Conservation (phyloP, 2,797 vertebrate species). For the Gymnoscopelus braueri region DNA sequence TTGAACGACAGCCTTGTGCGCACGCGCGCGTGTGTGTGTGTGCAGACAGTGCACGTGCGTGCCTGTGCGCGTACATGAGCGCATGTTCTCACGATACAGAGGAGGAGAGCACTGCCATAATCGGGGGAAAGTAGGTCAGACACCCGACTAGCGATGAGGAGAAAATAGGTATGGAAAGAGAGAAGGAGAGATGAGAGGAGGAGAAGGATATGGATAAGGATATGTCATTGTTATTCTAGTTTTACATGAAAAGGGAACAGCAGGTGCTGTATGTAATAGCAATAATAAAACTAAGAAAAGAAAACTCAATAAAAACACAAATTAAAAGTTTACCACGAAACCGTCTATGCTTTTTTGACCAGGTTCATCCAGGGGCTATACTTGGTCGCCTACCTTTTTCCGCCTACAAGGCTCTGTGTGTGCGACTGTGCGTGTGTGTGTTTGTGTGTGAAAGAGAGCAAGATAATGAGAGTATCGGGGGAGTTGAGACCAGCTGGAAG, state of each 20-base stretch:
- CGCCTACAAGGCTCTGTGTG: no score
- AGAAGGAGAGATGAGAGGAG: slow-evolving; percentile 39
- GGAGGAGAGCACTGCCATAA: slow-evolving; percentile 76
- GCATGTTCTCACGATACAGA: slow-evolving; percentile 60
- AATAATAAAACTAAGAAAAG: background rate
- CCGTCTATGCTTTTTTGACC: no score
- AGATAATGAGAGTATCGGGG: slow-evolving; percentile 1
- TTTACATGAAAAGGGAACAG: background rate
- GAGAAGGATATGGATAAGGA: background rate
- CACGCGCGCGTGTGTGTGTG: no score
- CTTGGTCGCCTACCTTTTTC: no score
- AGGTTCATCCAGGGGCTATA: no score
- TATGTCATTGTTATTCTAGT: no score
- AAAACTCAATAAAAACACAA: background rate
- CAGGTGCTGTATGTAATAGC: background rate
- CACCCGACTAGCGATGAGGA: slow-evolving; percentile 61
- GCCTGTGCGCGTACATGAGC: background rate
- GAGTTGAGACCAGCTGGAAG: background rate
- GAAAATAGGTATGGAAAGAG: slow-evolving; percentile 56
- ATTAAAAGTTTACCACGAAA: background rate
- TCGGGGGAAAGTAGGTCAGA: slow-evolving; percentile 77
- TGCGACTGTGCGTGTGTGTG: background rate
- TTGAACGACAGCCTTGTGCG: slow-evolving; percentile 56
- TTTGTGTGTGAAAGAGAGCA: background rate
- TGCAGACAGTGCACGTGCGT: slow-evolving; percentile 14